Evolutionary conservation across 2,113 vertebrate genomes (phyloP), one percentile per base, ranked within the genome.

Genomic region (Sander vitreus): DNA sequence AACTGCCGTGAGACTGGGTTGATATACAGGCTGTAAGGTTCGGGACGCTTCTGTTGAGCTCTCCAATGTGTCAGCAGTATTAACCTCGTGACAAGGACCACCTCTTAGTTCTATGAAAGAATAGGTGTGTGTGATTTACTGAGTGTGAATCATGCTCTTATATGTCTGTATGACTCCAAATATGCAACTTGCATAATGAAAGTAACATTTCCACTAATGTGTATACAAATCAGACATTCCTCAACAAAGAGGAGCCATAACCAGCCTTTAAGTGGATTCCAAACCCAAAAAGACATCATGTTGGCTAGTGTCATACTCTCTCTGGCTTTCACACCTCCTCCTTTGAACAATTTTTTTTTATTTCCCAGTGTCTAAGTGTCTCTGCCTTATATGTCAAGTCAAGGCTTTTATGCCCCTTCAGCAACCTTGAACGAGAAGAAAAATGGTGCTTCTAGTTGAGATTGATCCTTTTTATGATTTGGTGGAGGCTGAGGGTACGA

Each of bases 381-480:
- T 59, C 14, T 15, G 43, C 47, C 62, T 57, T 36, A 23, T 76
- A 59, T 2, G 27, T 85, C 50, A 78, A 57, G 23, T 78, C 47
- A 16, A 39, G n/a, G 64, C 66, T 48, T 84, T 83, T 82, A 88
- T 83, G 77, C 58, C 68, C 66, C 65, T 74, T 51, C 62, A 45
- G 55, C 84, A 87, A 73, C 88, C 85, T 86, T 91, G 85, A 90
- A 87, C 4, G 51, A n/a, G 50, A 82, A 76, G 57, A 55, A 67
- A 85, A 88, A 82, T 59, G 13, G 76, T 73, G 73, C 67, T 74
- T 57, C 82, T 91, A 82, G 80, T 84, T 74, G 13, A 87, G 84
- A 93, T 92, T 89, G 88, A 92, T 91, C 76, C 70, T 80, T 73
- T 84, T 81, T 89, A 85, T 81, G 86, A 85, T 60, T 80, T 77